phyloP scores from a whole-genome alignment of 1,140 invertebrate genomes.

The Acromyrmex charruanus region DNA sequence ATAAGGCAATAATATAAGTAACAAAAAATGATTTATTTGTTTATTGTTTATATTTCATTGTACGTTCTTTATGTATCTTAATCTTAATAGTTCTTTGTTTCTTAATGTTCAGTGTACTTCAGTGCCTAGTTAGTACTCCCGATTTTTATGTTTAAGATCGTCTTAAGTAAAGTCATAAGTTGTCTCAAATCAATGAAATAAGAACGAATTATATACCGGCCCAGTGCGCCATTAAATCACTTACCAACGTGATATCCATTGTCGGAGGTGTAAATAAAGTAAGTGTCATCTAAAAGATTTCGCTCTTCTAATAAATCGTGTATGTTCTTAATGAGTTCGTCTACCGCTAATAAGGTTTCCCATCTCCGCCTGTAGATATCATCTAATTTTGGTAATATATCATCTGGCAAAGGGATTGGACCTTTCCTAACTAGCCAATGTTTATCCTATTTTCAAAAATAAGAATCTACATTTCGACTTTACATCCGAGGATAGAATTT shows the following conservation, averaged over 20 bases:
- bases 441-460: constrained; percentile 88
- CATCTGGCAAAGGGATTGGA: constrained; percentile 88
- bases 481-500: background rate
- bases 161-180: too few relatives aligned
- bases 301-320: constrained; percentile 87
- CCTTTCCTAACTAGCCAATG: constrained; percentile 93
- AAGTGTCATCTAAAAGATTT: constrained; percentile 90
- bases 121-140: too few relatives aligned
- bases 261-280: constrained; percentile 94
- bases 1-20: too few relatives aligned
- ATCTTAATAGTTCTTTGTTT: background rate
- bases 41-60: too few relatives aligned
- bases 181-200: too few relatives aligned
- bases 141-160: too few relatives aligned
- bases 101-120: background rate
- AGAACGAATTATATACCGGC: too few relatives aligned
- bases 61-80: too few relatives aligned
- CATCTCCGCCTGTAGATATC: constrained; percentile 90
- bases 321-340: constrained; percentile 92
- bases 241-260: constrained; percentile 96
- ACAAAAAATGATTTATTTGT: too few relatives aligned
- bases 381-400: constrained; percentile 89
- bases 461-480: background rate
- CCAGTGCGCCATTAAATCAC: background rate
- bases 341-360: constrained; percentile 94